These are phyloP conservation scores for Aleiodes leptofemur DNA, from an alignment of 2,888 invertebrate species.

Conservation along the genomic window DNA sequence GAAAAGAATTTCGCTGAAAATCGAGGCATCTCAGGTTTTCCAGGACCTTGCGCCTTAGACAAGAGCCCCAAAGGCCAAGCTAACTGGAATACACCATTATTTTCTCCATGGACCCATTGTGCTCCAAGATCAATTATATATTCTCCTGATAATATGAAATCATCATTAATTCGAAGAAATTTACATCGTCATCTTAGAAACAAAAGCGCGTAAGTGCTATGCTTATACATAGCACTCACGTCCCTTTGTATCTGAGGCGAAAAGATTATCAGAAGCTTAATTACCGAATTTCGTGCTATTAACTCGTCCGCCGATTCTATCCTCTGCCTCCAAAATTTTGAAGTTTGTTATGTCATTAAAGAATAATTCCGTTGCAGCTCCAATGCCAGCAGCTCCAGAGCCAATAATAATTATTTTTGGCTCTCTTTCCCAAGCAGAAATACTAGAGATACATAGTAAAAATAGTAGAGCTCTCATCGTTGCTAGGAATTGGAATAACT, in stretches of 20 bases:
- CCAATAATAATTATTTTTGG: constrained; percentile 77
- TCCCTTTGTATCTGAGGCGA: too few relatives aligned
- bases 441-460: not conserved
- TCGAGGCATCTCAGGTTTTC: not conserved
- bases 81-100: constrained; percentile 62
- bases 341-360: constrained; percentile 75
- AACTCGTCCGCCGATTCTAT: constrained; percentile 76
- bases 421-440: not conserved
- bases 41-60: constrained; percentile 51
- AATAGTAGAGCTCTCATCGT: not conserved
- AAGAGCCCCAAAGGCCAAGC: constrained; percentile 61
- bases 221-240: too few relatives aligned
- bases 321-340: constrained; percentile 75
- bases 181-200: too few relatives aligned
- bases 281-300: constrained; percentile 73
- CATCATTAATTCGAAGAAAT: not conserved
- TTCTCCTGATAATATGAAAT: too few relatives aligned
- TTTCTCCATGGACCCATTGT: constrained; percentile 65
- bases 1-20: constrained; percentile 12
- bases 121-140: too few relatives aligned
- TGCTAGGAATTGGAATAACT: too few relatives aligned
- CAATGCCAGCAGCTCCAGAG: constrained; percentile 78
- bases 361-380: constrained; percentile 76
- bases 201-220: too few relatives aligned
- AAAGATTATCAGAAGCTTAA: constrained; percentile 10